These are phyloP conservation scores for Centruroides sculpturatus DNA, from an alignment of 1,140 invertebrate genomes.

Conservation along the genomic window DNA sequence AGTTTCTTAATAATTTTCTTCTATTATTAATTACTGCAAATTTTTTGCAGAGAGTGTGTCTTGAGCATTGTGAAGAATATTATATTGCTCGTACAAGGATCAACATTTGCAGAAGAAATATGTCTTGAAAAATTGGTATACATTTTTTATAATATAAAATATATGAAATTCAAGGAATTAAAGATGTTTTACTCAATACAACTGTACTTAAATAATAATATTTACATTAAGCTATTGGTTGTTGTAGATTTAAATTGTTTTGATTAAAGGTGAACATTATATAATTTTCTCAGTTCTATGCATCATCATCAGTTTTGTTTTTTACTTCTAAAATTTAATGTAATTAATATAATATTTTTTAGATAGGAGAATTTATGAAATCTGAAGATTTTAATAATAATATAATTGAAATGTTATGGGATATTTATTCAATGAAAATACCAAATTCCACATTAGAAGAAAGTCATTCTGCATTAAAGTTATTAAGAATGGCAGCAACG, in stretches of 20 bases:
- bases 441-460: conserved; percentile 47
- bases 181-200: too few species aligned
- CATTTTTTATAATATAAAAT: not conserved
- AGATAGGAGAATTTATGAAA: conserved; percentile 41
- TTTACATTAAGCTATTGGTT: too few species aligned
- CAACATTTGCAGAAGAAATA: conserved; percentile 44
- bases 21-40: too few species aligned
- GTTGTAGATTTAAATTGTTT: too few species aligned
- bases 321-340: not conserved
- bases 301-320: too few species aligned
- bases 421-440: conserved; percentile 61
- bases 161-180: too few species aligned
- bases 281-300: too few species aligned
- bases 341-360: conserved; percentile 7
- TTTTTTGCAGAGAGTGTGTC: conserved; percentile 28
- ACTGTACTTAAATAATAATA: too few species aligned
- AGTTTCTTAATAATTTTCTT: not conserved
- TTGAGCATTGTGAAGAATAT: conserved; percentile 43
- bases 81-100: conserved; percentile 39
- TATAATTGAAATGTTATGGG: conserved; percentile 53
- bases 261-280: too few species aligned
- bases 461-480: conserved; percentile 47
- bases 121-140: conserved; percentile 52
- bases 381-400: conserved; percentile 41
- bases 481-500: conserved; percentile 56